Percentiles rank a stretch among this genome's conserved stretches.
phyloP scores from a whole-genome alignment of 1,140 invertebrate species.

The Manduca sexta region DNA sequence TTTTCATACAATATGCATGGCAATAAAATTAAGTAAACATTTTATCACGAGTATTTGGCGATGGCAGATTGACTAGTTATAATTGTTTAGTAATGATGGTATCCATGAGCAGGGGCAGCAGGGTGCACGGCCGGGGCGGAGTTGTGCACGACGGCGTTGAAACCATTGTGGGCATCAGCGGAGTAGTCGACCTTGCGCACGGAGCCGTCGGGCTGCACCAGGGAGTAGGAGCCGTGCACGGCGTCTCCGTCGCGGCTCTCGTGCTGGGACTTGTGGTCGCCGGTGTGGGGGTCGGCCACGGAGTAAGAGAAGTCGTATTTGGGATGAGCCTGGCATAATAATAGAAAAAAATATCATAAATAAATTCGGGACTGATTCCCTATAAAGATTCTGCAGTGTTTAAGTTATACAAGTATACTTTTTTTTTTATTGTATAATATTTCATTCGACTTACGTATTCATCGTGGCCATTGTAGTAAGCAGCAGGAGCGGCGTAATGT shows the following conservation, averaged over 20 bases:
- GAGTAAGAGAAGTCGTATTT: conserved; percentile 71
- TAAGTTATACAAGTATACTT: no score
- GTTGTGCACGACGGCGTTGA: conserved; percentile 69
- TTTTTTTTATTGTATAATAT: not conserved
- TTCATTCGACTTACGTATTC: conserved; percentile 10
- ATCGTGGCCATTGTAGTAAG: conserved; percentile 9
- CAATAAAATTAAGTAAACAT: no score
- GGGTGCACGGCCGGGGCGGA: conserved; percentile 37
- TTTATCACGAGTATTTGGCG: no score
- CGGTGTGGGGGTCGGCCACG: conserved; percentile 57
- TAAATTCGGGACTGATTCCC: no score
- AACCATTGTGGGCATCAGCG: conserved; percentile 56
- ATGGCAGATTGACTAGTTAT: no score
- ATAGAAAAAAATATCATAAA: no score
- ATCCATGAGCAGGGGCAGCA: conserved; percentile 7
- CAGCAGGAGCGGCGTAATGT: not conserved
- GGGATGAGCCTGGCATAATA: conserved; percentile 63
- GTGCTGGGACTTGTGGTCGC: conserved; percentile 52
- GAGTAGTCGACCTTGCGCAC: conserved; percentile 64
- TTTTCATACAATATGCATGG: no score
- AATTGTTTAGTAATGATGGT: conserved; percentile 3
- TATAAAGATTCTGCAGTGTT: no score
- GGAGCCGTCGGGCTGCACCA: conserved; percentile 65
- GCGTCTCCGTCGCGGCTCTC: conserved; percentile 49
- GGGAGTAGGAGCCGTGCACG: conserved; percentile 57